Conservation (phyloP, 1,140 invertebrate species). For the Diabrotica undecimpunctata region DNA sequence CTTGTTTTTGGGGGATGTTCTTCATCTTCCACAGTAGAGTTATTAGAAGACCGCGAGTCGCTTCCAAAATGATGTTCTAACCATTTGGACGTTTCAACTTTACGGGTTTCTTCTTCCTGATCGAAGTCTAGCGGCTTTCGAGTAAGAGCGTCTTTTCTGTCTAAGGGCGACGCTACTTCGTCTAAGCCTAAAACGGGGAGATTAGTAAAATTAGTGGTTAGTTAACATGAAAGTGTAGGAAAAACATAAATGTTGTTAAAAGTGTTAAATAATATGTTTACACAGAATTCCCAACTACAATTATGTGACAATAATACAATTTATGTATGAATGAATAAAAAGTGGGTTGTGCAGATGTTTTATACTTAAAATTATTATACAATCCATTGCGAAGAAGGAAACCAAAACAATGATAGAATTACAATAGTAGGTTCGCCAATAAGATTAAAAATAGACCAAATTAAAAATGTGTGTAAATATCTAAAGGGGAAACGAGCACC, state of each 20-base stretch:
- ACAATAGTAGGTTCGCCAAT: too few relatives aligned
- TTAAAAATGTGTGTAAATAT: too few relatives aligned
- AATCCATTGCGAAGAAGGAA: too few relatives aligned
- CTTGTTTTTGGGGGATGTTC: constrained; percentile 59
- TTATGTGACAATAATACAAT: too few relatives aligned
- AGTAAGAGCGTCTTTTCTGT: constrained; percentile 74
- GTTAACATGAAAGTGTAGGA: not conserved
- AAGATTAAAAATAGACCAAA: too few relatives aligned
- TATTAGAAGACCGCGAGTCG: constrained; percentile 73
- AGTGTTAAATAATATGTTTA: not conserved
- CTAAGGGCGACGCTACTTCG: constrained; percentile 49
- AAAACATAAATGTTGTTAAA: not conserved
- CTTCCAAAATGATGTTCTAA: constrained; percentile 86
- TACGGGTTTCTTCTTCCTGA: constrained; percentile 82
- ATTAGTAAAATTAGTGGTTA: constrained; percentile 3
- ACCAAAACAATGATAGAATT: too few relatives aligned
- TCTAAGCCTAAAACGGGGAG: constrained; percentile 33
- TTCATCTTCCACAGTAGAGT: constrained; percentile 52
- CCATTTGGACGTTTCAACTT: constrained; percentile 86
- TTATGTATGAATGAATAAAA: too few relatives aligned
- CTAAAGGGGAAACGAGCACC: too few relatives aligned
- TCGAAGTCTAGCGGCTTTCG: constrained; percentile 77
- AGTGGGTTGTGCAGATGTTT: too few relatives aligned
- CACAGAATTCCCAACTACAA: too few relatives aligned
- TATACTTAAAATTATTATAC: too few relatives aligned